Conservation (phyloP, 2,113 vertebrate genomes). For the Tamias sibiricus region DNA sequence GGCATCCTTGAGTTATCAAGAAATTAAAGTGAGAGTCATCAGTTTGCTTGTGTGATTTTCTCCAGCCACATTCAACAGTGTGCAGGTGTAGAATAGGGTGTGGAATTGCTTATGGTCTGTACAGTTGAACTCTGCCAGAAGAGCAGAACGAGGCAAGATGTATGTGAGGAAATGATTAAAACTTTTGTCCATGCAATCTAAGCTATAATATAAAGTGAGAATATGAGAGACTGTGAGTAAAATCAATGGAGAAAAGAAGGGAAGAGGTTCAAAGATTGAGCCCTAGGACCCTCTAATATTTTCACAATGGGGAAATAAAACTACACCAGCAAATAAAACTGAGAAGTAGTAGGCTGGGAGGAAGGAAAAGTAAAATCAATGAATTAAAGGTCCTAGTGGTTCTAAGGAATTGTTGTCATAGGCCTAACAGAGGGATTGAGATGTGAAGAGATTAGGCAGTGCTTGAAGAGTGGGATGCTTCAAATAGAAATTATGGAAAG, state of each 20-base stretch:
- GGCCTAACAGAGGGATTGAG: neutral
- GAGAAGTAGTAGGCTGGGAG: neutral
- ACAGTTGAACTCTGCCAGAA: neutral
- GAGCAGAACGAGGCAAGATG: neutral
- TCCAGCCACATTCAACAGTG: neutral
- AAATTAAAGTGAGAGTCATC: constrained; percentile 23
- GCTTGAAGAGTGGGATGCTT: neutral
- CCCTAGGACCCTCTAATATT: neutral
- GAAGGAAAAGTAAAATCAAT: neutral
- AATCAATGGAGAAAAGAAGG: neutral
- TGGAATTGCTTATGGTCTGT: neutral
- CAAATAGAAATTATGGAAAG: constrained; percentile 41
- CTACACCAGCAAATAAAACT: neutral
- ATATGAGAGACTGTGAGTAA: neutral
- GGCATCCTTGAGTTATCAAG: neutral
- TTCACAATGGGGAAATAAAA: neutral
- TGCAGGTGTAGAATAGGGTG: neutral
- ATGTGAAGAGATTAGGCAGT: neutral
- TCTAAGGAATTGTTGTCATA: neutral
- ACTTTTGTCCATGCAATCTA: neutral
- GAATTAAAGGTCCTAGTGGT: neutral
- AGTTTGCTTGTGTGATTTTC: neutral
- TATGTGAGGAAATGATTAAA: neutral
- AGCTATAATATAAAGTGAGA: neutral
- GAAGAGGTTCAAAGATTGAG: constrained; percentile 8